Base-by-base conservation (phyloP, 2,888 invertebrate genomes). In the Hypomecis atomaria region DNA sequence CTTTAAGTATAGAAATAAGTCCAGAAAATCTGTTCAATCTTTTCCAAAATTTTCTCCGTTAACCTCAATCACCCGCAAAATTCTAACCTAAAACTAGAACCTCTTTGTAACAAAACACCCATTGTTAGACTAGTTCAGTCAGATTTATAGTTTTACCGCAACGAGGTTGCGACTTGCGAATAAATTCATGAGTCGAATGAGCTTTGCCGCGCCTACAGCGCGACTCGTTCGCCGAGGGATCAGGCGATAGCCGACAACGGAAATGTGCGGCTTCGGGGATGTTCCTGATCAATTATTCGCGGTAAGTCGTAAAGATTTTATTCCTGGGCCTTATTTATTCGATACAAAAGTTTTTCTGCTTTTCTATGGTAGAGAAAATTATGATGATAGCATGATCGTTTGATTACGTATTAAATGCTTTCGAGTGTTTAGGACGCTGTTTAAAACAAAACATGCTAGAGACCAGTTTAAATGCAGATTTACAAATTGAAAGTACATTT, bases 151-250 rank as follows among this genome's bases (percentile, higher is more conserved):
- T 77, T 71, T 74, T 74, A 74, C 73, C 72, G 72, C 75, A 68
- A 69, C 63, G 65, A 70, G 71, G 69, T 71, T 70, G 69, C 64
- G 73, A 76, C 78, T 78, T 73, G 76, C 77, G 83, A 84, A 86
- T 84, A 81, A 80, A 87, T 84, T 85, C 82, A 84, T 83, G 81
- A 77, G 76, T 60, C 74, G 81, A 85, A 84, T 86, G 82, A 81
- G 77, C 76, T 79, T 74, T 74, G 75, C 69, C 72, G 69, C 74
- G 73, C 76, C 76, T 77, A 77, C 78, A 76, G 75, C 76, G 77
- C 79, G 78, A 85, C 85, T 83, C 78, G 79, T 82, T 78, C 71
- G 60, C 63, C 66, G 68, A 62, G 60, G 72, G 72, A 64, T 57
- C 63, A 76, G 72, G 72, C 65, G 50, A 71, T 63, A 73, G 61